Conservation (phyloP, 2,113 vertebrate genomes). For the Phocoena phocoena region DNA sequence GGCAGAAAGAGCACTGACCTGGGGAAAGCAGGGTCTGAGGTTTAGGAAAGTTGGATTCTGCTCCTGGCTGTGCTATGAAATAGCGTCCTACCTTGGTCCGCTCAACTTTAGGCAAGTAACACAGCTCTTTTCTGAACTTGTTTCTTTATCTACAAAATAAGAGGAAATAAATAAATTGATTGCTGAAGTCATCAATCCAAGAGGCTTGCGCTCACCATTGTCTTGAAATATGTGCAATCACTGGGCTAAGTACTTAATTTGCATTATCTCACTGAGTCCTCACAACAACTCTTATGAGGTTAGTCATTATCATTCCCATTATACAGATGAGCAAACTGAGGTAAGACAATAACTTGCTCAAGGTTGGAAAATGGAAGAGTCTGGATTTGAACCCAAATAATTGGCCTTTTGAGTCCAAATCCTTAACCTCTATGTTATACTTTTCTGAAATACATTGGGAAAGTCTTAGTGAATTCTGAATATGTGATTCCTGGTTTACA, state of each 20-base stretch:
- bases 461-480: background rate
- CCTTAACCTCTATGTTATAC: background rate
- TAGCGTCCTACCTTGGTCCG: background rate
- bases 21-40: background rate
- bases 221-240: background rate
- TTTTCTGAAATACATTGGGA: background rate
- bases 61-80: background rate
- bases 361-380: background rate
- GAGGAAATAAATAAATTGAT: background rate
- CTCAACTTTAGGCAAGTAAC: background rate
- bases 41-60: background rate
- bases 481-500: background rate
- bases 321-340: background rate
- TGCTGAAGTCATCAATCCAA: background rate
- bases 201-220: background rate
- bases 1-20: background rate
- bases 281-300: background rate
- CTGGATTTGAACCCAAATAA: background rate
- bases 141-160: background rate
- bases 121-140: background rate
- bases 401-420: background rate
- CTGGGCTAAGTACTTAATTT: background rate
- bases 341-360: background rate
- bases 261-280: background rate
- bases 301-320: background rate